A percentile compares a stretch with the other conserved stretches of the same genome.
Conservation (phyloP, 1,140 invertebrate genomes). For the Ephestia elutella region DNA sequence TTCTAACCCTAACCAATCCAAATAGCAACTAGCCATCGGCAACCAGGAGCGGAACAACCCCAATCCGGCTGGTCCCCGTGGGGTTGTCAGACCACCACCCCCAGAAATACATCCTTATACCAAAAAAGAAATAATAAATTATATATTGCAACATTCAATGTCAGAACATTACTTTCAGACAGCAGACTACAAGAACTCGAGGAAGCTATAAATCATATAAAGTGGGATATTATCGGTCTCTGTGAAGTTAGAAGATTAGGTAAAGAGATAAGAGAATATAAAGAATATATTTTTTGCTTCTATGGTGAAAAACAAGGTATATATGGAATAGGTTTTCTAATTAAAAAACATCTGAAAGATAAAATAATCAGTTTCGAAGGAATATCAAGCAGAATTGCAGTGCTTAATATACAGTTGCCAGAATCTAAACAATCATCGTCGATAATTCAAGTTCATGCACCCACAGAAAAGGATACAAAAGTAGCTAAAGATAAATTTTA, state of each 20-base stretch:
- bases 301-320: neutral
- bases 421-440: no score
- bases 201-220: neutral
- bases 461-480: conserved; percentile 4
- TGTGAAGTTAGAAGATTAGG: neutral
- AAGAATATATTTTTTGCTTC: neutral
- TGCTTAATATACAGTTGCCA: conserved; percentile 2
- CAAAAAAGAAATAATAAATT: conserved; percentile 7
- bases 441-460: conserved; percentile 7
- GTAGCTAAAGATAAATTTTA: neutral
- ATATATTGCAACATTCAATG: conserved; percentile 21
- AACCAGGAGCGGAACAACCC: conserved; percentile 24
- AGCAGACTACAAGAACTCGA: conserved; percentile 9
- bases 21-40: no score
- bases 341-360: neutral
- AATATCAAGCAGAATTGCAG: neutral
- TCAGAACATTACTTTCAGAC: conserved; percentile 21
- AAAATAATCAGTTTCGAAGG: neutral
- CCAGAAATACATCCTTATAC: conserved; percentile 8
- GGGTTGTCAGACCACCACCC: conserved; percentile 23
- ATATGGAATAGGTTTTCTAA: conserved; percentile 3
- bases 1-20: no score
- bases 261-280: neutral
- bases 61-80: conserved; percentile 30
- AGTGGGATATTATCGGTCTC: conserved; percentile 5